These are phyloP conservation scores for Phrynocephalus vlangalii DNA, from an alignment of 2,797 vertebrate genomes.

Conservation along the genomic window DNA sequence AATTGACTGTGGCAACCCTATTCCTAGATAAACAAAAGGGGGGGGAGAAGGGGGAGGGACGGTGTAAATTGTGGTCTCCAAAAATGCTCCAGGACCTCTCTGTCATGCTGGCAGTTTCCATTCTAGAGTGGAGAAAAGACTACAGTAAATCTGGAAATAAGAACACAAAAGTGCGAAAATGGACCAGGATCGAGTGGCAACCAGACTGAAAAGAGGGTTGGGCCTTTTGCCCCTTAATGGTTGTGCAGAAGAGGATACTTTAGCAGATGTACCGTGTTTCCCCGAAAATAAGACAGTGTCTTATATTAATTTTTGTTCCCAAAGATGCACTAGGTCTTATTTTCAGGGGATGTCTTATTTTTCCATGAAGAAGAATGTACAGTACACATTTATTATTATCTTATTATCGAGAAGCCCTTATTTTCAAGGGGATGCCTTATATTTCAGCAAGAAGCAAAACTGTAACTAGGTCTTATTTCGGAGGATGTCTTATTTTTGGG, in stretches of 20 bases:
- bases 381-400: too few species aligned
- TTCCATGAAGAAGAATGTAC: too few species aligned
- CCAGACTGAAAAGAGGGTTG: not conserved
- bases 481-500: too few species aligned
- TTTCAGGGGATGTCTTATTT: too few species aligned
- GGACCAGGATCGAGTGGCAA: not conserved
- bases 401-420: too few species aligned
- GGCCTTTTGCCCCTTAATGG: not conserved
- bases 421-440: too few species aligned
- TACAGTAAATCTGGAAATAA: not conserved
- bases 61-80: not conserved
- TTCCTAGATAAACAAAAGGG: conserved; percentile 53
- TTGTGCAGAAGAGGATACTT: not conserved
- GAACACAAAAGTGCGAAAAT: not conserved
- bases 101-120: not conserved
- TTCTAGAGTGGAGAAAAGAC: not conserved
- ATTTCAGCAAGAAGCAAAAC: too few species aligned
- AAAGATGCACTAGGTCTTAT: too few species aligned
- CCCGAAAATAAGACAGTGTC: too few species aligned
- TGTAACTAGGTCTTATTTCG: too few species aligned
- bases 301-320: too few species aligned
- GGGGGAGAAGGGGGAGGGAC: not conserved
- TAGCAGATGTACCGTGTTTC: too few species aligned
- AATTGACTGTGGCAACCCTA: conserved; percentile 81
- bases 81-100: not conserved